Percentiles rank a stretch among this genome's conserved stretches.
Evolutionary conservation across 64 coral and sea anemone genomes (phyloP).

Genomic region (Platygyra sinensis): DNA sequence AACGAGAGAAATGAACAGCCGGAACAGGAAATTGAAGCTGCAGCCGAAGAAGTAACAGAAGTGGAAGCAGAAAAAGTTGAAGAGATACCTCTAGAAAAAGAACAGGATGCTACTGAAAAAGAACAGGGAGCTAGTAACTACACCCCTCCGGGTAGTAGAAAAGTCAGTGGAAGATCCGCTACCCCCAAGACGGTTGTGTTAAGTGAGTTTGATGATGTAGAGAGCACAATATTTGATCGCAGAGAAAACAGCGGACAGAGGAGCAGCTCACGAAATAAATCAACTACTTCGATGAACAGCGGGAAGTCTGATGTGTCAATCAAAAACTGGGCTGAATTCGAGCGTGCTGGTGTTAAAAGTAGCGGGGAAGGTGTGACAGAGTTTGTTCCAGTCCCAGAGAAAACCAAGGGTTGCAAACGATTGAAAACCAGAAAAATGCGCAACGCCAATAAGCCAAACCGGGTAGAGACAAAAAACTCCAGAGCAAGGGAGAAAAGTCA

Average conservation of each 20-base stretch:
- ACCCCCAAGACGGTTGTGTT: constrained; percentile 39
- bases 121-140: not conserved
- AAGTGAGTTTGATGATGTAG: constrained; percentile 76
- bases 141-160: constrained; percentile 36
- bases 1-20: not conserved
- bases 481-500: not conserved
- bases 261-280: constrained; percentile 42
- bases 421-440: constrained; percentile 13
- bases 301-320: not conserved
- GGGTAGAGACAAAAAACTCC: not conserved
- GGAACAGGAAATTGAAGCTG: not conserved
- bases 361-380: not conserved
- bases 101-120: not conserved
- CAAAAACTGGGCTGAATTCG: not conserved
- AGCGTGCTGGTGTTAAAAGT: not conserved
- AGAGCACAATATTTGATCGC: constrained; percentile 70
- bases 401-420: not conserved
- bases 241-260: constrained; percentile 14
- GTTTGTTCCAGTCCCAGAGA: not conserved
- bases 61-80: constrained; percentile 6
- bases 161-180: constrained; percentile 75
- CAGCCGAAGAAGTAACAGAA: not conserved
- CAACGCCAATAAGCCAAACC: not conserved
- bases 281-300: not conserved
- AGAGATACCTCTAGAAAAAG: not conserved